Evolutionary conservation across 2,888 invertebrate species (phyloP).

Genomic region (Drosophila demipolita): DNA sequence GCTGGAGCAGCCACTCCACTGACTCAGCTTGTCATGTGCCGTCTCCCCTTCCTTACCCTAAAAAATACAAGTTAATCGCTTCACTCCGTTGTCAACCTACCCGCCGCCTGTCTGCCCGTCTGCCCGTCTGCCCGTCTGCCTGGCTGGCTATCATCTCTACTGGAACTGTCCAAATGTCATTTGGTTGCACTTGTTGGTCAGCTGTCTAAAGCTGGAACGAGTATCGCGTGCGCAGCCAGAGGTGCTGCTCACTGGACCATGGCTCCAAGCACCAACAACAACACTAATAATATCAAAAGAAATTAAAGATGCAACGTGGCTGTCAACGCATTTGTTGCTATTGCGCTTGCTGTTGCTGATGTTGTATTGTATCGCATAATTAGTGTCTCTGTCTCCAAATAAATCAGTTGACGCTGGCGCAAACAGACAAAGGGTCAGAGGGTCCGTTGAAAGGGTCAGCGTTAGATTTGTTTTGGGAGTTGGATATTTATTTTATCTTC

Average conservation of each 20-base stretch:
- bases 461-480: constrained; percentile 53
- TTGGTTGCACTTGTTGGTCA: constrained; percentile 67
- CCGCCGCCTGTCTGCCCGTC: constrained; percentile 22
- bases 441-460: constrained; percentile 39
- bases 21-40: constrained; percentile 5
- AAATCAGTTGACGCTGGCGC: constrained; percentile 64
- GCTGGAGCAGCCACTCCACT: background rate
- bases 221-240: constrained; percentile 68
- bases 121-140: background rate
- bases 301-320: constrained; percentile 75
- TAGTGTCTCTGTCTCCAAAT: constrained; percentile 71
- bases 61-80: constrained; percentile 38
- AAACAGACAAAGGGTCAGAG: constrained; percentile 8
- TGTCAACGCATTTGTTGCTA: constrained; percentile 70
- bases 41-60: background rate
- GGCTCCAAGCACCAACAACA: constrained; percentile 55
- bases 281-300: constrained; percentile 57
- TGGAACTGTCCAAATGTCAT: constrained; percentile 45
- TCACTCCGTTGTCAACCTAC: constrained; percentile 68
- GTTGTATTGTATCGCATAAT: constrained; percentile 70
- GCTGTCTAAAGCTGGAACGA: constrained; percentile 50
- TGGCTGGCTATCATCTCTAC: constrained; percentile 49
- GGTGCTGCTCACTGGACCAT: constrained; percentile 73
- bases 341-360: constrained; percentile 26
- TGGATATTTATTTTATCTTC: constrained; percentile 49